Percentiles rank a stretch among this genome's conserved stretches.
Evolutionary conservation across 2,797 vertebrate genomes (phyloP).

Genomic region (Sebastes trivittatus): DNA sequence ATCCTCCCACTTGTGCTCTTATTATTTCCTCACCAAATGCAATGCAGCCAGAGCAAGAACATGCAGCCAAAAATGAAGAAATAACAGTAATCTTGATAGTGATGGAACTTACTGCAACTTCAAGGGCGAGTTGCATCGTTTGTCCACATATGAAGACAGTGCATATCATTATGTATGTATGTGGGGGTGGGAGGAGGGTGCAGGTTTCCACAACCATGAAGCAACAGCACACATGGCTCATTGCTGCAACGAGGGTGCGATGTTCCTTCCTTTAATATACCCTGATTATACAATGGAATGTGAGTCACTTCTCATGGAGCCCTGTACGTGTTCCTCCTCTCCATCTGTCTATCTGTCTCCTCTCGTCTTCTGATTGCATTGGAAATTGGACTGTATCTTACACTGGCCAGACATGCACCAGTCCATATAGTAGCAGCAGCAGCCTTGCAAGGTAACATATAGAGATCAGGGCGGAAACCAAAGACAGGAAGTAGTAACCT

Average conservation of each 20-base stretch:
- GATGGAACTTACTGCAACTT: background rate
- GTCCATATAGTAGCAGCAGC: background rate
- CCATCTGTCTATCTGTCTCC: slow-evolving; percentile 66
- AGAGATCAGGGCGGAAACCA: slow-evolving; percentile 13
- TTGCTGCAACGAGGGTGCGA: slow-evolving; percentile 80
- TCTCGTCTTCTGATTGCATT: slow-evolving; percentile 35
- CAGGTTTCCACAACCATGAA: slow-evolving; percentile 50
- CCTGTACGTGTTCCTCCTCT: slow-evolving; percentile 49
- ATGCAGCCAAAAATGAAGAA: background rate
- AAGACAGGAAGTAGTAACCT: slow-evolving; percentile 23
- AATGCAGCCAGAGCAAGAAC: background rate
- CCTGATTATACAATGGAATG: slow-evolving; percentile 74
- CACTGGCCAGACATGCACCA: background rate
- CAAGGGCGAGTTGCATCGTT: background rate
- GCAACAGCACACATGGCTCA: slow-evolving; percentile 57
- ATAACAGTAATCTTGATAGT: background rate
- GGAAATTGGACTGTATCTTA: background rate
- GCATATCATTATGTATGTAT: background rate
- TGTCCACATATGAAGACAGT: slow-evolving; percentile 8
- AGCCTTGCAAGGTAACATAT: background rate
- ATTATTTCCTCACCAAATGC: background rate
- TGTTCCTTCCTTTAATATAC: slow-evolving; percentile 81
- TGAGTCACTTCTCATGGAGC: slow-evolving; percentile 73
- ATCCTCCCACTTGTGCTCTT: background rate
- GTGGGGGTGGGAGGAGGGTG: slow-evolving; percentile 29